Evolutionary conservation across 1,140 invertebrate species (phyloP).

Genomic region (Eupristina koningsbergeri): DNA sequence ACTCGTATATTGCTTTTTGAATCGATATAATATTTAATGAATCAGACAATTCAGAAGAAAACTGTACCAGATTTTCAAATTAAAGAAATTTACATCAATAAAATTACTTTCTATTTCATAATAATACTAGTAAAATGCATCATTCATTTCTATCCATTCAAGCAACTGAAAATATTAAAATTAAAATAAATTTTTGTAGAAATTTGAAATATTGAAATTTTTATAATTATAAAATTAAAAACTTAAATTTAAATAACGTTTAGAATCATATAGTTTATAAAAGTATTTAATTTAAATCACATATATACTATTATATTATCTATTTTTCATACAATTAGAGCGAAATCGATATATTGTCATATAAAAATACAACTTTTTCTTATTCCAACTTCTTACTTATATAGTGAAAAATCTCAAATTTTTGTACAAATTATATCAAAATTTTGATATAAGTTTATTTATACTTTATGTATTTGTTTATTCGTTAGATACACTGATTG

Average conservation of each 20-base stretch:
- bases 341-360: not conserved
- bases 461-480: not conserved
- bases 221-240: not conserved
- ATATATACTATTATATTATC: not conserved
- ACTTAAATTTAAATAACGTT: not conserved
- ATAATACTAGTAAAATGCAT: not conserved
- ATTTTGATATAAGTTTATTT: not conserved
- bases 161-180: not conserved
- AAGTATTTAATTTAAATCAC: too few species aligned
- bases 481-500: not conserved
- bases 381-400: not conserved
- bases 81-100: not conserved
- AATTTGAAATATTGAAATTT: not conserved
- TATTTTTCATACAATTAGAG: not conserved
- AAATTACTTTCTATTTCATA: not conserved
- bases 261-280: too few species aligned
- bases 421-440: not conserved
- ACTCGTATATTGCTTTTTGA: too few species aligned
- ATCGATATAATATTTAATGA: too few species aligned
- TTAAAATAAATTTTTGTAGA: not conserved
- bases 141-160: not conserved
- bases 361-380: not conserved
- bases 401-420: not conserved
- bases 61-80: slow-evolving; percentile 32
- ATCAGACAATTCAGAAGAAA: not conserved